Evolutionary conservation across 1,140 invertebrate species (phyloP).

Genomic region (Dryas iulia): DNA sequence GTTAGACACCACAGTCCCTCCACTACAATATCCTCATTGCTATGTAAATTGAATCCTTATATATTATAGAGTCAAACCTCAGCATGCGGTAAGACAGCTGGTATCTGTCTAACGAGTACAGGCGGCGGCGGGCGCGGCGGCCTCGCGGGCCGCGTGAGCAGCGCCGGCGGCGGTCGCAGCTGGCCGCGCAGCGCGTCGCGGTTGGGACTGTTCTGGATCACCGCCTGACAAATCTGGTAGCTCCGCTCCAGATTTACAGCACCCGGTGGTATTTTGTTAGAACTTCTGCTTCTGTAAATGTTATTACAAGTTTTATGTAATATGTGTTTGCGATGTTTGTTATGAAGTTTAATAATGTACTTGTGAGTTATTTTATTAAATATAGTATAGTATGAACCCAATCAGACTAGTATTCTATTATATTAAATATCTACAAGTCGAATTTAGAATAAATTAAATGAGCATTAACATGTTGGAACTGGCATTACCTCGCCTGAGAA

Average conservation of each 20-base stretch:
- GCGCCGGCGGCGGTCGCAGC: slow-evolving; percentile 89
- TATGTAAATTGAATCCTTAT: too few species aligned
- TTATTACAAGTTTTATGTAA: background rate
- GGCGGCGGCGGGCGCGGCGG: slow-evolving; percentile 53
- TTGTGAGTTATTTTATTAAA: too few species aligned
- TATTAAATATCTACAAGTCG: too few species aligned
- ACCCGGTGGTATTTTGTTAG: slow-evolving; percentile 89
- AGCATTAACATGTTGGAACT: too few species aligned
- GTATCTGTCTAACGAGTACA: slow-evolving; percentile 82
- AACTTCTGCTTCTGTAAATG: slow-evolving; percentile 64
- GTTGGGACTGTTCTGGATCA: slow-evolving; percentile 95
- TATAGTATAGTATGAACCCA: too few species aligned
- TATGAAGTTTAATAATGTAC: too few species aligned
- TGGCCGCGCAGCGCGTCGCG: slow-evolving; percentile 92
- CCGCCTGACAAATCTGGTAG: slow-evolving; percentile 97
- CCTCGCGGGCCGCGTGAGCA: slow-evolving; percentile 76
- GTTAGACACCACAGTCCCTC: too few species aligned
- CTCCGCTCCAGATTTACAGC: slow-evolving; percentile 95
- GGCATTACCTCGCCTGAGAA: too few species aligned
- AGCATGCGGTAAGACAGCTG: slow-evolving; percentile 80
- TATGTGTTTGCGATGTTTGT: too few species aligned
- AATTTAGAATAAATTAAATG: too few species aligned
- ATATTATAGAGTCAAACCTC: slow-evolving; percentile 50
- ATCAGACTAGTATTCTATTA: too few species aligned
- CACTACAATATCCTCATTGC: too few species aligned